Evolutionary conservation across 2,113 vertebrate species (phyloP).

Genomic region (Clarias gariepinus): DNA sequence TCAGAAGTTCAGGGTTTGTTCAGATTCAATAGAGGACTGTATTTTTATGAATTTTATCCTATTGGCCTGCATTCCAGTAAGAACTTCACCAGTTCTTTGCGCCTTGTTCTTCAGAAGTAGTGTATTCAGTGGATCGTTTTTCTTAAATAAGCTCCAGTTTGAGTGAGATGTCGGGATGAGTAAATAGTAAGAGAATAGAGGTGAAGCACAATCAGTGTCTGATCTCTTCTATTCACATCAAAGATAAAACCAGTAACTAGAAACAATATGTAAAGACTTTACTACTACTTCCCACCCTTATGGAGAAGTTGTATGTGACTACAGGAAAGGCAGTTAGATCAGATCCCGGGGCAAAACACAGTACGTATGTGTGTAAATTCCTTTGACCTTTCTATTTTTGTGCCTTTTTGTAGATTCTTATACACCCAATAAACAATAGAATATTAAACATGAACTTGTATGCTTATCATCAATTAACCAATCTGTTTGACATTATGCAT

Average conservation of each 20-base stretch:
- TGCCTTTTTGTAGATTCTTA: constrained; percentile 24
- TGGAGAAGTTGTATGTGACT: neutral
- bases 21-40: constrained; percentile 22
- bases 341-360: neutral
- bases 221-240: neutral
- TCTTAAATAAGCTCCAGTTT: neutral
- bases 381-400: constrained; percentile 1
- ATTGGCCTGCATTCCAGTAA: constrained; percentile 52
- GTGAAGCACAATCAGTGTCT: neutral
- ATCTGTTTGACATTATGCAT: constrained; percentile 56
- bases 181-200: neutral
- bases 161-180: neutral
- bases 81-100: constrained; percentile 1
- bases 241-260: constrained; percentile 13
- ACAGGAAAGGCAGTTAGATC: neutral
- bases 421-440: constrained; percentile 47
- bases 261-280: constrained; percentile 33
- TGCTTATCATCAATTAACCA: neutral
- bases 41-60: constrained; percentile 33
- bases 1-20: neutral
- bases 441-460: constrained; percentile 13
- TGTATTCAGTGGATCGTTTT: neutral
- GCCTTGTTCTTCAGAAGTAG: neutral
- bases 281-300: neutral
- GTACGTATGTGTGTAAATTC: neutral